Base-by-base conservation (phyloP, 1,140 invertebrate genomes). In the Drosophila watanabei region DNA sequence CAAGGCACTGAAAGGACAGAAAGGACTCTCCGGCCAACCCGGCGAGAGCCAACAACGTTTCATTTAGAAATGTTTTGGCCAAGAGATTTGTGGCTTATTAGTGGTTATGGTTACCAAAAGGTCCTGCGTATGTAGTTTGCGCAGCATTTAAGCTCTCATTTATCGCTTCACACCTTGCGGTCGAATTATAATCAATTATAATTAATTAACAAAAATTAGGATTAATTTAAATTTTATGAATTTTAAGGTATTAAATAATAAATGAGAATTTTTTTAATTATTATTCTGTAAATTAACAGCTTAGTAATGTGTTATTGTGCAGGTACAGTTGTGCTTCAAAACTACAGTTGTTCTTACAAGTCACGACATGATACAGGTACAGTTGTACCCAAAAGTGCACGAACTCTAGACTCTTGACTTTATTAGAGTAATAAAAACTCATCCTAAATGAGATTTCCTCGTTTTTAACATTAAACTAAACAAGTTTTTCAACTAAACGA, bases 41-140 rank as follows among this genome's bases (percentile, higher is more conserved):
- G 4, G 3, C 4, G 0, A 39, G 13, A 24, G 24, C 28, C 35
- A n/a, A 16, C 33, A 16, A 4, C 52, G 35, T 56, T 56, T 37
- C 20, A 56, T 56, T 56, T 24, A 16, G 13, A 24, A 39, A 39
- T 57, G 35, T 57, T 57, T 28, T 41, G 54, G 54, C 14, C 54
- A n/a, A 30, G 20, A 39, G 54, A 57, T 57, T 57, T 57, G 54
- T 39, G 54, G 54, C 54, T 37, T 39, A 39, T 57, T 57, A 57
- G 54, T 39, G 54, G 54, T 41, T 39, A 39, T 16, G 33, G 37
- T 35, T 35, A 35, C 18, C 13, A 37, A 37, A 56, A 24, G 32
- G 52, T 14, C 52, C 6, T 52, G 8, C 30, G 49, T 10, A 13
- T 4, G 1, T 18, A 11, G 30, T 8, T 8, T 20, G 18, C 2